Percentiles rank a stretch among this genome's conserved stretches.
phyloP scores from a whole-genome alignment of 2,113 vertebrate genomes.

The Diglossa brunneiventris region DNA sequence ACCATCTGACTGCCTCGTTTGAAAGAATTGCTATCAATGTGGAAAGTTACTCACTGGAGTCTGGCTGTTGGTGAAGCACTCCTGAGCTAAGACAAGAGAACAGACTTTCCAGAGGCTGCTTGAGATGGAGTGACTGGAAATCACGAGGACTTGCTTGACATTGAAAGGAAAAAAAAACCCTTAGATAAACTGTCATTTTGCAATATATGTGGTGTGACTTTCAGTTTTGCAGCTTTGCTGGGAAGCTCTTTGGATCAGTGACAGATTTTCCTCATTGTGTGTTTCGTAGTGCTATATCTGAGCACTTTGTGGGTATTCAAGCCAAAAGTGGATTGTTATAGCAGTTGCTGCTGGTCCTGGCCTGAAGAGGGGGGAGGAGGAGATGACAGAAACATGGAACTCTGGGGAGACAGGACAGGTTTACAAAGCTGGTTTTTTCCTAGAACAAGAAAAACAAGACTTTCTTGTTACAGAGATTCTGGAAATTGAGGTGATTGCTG shows the following conservation, averaged over 20 bases:
- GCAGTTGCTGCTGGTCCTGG: background rate
- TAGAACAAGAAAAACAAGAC: background rate
- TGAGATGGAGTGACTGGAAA: conserved; percentile 4
- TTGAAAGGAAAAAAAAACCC: background rate
- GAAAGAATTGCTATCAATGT: background rate
- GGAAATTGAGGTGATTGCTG: background rate
- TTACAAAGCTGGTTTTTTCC: background rate
- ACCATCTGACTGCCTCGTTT: background rate
- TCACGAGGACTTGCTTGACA: background rate
- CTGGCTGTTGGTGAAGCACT: background rate
- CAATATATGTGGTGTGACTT: background rate
- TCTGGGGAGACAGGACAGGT: background rate
- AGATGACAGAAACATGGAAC: background rate
- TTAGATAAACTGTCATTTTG: background rate
- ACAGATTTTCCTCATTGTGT: background rate
- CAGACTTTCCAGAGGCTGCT: background rate
- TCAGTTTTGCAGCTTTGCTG: background rate
- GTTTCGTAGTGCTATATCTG: background rate
- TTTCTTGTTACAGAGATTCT: background rate
- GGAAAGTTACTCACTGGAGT: background rate
- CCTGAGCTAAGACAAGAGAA: background rate
- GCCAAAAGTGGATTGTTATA: background rate
- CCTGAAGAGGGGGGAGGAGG: background rate
- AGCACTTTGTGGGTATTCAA: background rate
- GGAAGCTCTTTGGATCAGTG: conserved; percentile 14